These are phyloP conservation scores for Varanus komodoensis DNA, from an alignment of 2,113 vertebrate genomes.

Conservation along the genomic window DNA sequence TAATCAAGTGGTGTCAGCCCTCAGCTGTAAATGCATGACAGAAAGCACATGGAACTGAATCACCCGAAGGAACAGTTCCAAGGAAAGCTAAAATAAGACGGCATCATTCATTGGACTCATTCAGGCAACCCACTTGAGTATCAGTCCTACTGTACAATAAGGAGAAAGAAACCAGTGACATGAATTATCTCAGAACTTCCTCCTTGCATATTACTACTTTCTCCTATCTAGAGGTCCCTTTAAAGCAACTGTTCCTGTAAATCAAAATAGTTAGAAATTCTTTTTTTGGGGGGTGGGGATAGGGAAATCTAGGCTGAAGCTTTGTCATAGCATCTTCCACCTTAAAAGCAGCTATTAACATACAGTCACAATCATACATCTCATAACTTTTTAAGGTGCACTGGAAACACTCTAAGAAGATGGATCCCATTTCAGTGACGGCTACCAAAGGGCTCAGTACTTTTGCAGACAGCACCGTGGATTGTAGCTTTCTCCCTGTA, in stretches of 20 bases:
- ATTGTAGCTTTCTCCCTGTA: neutral
- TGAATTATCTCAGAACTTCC: neutral
- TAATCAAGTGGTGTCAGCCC: neutral
- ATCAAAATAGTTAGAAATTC: neutral
- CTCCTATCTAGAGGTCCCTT: neutral
- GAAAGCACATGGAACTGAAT: neutral
- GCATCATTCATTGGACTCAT: neutral
- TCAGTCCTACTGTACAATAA: neutral
- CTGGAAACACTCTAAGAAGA: neutral
- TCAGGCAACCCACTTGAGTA: neutral
- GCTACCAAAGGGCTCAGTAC: neutral
- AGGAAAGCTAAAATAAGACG: neutral
- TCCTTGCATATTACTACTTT: neutral
- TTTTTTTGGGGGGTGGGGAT: too few species aligned
- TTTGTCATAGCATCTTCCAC: neutral
- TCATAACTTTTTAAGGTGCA: neutral
- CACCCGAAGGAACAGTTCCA: neutral
- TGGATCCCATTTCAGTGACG: neutral
- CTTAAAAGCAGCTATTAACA: neutral
- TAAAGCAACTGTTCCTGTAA: neutral
- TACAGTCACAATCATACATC: neutral
- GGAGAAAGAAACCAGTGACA: neutral
- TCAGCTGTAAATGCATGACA: neutral
- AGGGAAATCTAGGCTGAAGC: too few species aligned
- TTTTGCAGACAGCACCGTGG: neutral